Base-by-base conservation (phyloP, 1,140 invertebrate species). In the Drosophila navojoa region DNA sequence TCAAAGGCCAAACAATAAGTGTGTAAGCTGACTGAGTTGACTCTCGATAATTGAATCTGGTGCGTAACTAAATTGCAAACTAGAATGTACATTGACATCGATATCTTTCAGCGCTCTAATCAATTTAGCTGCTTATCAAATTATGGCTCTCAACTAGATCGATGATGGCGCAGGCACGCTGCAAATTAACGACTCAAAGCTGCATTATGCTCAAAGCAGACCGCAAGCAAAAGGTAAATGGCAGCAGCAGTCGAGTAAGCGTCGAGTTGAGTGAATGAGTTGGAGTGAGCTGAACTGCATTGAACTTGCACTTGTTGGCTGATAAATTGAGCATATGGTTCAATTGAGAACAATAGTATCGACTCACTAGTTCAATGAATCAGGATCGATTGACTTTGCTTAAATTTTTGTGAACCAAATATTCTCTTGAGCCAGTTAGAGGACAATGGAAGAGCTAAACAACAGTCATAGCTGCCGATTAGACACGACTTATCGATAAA, bases 171-270 rank as follows among this genome's bases (percentile, higher is more conserved):
- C 54, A 68, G 40, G 67, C 53, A 38, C 13, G 35, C 35, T 38
- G 35, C 35, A 38, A 38, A 52, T 25, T 13, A 22, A 54, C 42
- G 25, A 13, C 22, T 38, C 35, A 4, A 47, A 29, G 49, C 32
- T 32, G 32, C 32, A 29, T 29, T 29, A 5, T 29, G 27, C 5
- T 29, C 27, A 29, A 2, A 5, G 27, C 27, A 40, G 16, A 6
- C 44, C 27, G 35, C 44, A 57, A 35, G 53, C n/a, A 50, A 32
- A 58, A 52, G 49, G 76, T 71, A 72, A 54, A 68, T n/a, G 13
- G 45, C 45, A 47, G 45, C 45, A 10, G 49, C 32, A 59, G 10
- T 59, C 55, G 59, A 16, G 5, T 29, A 5, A 29, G 6, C 9
- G 32, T 32, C 10, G 32, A 32, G 7, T n/a, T n/a, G 25, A 38